Conservation (phyloP, 2,797 vertebrate species). For the Manis pentadactyla region DNA sequence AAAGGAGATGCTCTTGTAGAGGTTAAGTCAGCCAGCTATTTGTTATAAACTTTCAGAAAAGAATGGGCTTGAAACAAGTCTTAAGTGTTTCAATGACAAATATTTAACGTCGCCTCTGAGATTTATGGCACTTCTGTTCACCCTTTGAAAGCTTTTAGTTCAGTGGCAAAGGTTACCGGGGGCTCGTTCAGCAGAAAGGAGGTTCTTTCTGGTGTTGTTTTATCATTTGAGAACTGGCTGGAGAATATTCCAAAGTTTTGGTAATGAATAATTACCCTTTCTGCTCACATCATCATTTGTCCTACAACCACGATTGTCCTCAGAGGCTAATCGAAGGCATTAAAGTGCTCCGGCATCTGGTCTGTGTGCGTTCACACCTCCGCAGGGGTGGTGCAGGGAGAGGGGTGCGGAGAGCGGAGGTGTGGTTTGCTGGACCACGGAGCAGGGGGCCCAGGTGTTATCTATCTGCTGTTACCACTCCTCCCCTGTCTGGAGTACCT, state of each 20-base stretch:
- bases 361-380: conserved; percentile 84
- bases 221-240: conserved; percentile 82
- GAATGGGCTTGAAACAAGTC: conserved; percentile 87
- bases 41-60: conserved; percentile 86
- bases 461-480: fast-evolving
- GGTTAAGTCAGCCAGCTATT: conserved; percentile 84
- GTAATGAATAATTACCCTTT: conserved; percentile 87
- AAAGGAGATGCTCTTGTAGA: conserved; percentile 72
- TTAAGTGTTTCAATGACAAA: conserved; percentile 89
- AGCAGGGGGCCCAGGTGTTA: not conserved
- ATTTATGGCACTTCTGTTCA: conserved; percentile 88
- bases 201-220: conserved; percentile 75
- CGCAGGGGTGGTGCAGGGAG: conserved; percentile 79
- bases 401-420: no score
- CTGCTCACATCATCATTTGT: conserved; percentile 89
- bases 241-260: conserved; percentile 83
- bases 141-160: conserved; percentile 88
- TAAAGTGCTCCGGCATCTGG: conserved; percentile 87
- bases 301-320: conserved; percentile 87
- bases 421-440: not conserved
- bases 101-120: conserved; percentile 84
- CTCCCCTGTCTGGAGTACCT: not conserved
- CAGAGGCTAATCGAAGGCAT: conserved; percentile 85
- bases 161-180: conserved; percentile 85
- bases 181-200: conserved; percentile 77